These are phyloP conservation scores for Cynodonichthys magdalenae DNA, from an alignment of 2,797 vertebrate genomes.

Conservation along the genomic window DNA sequence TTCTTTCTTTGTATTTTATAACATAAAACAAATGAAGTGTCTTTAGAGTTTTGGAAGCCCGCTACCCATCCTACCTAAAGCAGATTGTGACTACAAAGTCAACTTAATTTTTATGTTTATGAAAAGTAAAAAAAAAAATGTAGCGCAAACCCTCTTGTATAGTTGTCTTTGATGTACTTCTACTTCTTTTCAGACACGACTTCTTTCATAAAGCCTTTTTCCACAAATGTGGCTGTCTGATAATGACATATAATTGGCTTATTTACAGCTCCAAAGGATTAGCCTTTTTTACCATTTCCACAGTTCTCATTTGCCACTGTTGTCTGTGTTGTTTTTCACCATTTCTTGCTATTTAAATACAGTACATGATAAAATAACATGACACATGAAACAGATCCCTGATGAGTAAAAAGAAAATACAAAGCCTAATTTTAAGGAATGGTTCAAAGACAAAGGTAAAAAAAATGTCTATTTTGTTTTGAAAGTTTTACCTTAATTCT, in stretches of 20 bases:
- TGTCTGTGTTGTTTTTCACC: slow-evolving; percentile 41
- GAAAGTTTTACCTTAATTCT: slow-evolving; percentile 7
- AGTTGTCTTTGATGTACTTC: slow-evolving; percentile 35
- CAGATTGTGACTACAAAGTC: slow-evolving; percentile 11
- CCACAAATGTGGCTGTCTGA: slow-evolving; percentile 21
- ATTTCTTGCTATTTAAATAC: slow-evolving; percentile 27
- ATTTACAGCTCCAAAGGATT: slow-evolving; percentile 52
- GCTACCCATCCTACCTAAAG: slow-evolving; percentile 14
- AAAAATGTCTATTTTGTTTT: background rate
- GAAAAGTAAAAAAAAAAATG: slow-evolving; percentile 11
- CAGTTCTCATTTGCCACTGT: slow-evolving; percentile 27
- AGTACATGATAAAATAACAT: slow-evolving; percentile 29
- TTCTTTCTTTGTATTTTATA: slow-evolving; percentile 20
- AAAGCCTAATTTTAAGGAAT: background rate
- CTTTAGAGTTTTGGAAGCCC: slow-evolving; percentile 28
- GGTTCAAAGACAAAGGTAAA: too few species aligned
- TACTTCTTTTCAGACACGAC: slow-evolving; percentile 21
- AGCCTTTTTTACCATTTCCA: slow-evolving; percentile 29
- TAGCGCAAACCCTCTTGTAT: slow-evolving; percentile 13
- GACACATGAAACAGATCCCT: slow-evolving; percentile 48
- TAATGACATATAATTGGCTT: slow-evolving; percentile 54
- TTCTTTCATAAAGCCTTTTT: slow-evolving; percentile 36
- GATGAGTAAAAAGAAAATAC: slow-evolving; percentile 29
- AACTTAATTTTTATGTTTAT: slow-evolving; percentile 16
- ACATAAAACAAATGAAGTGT: slow-evolving; percentile 19